Percentiles rank a stretch among this genome's conserved stretches.
Conservation (phyloP, 2,888 invertebrate species). For the Drosophila koepferae region DNA sequence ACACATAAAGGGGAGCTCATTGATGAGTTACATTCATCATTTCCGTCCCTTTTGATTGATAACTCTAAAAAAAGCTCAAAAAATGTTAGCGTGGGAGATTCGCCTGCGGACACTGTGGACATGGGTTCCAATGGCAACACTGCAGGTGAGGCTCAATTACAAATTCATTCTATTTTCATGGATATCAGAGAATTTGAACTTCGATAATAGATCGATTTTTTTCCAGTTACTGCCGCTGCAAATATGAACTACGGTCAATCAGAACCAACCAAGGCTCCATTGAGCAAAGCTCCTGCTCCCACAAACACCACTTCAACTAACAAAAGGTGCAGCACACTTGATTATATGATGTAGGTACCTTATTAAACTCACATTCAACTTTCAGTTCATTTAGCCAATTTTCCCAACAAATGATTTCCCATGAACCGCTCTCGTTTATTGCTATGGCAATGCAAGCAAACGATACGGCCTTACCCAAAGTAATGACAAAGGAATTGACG, state of each 20-base stretch:
- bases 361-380: background rate
- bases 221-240: background rate
- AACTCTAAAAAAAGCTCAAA: too few species aligned
- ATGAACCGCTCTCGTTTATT: constrained; percentile 15
- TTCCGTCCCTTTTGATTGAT: too few species aligned
- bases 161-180: background rate
- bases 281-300: background rate
- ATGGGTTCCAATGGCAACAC: background rate
- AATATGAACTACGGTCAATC: background rate
- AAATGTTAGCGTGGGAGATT: too few species aligned
- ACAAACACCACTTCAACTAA: too few species aligned
- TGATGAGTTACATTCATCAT: too few species aligned
- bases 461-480: background rate
- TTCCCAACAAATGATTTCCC: background rate
- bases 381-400: background rate
- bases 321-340: background rate
- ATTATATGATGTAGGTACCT: background rate
- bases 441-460: constrained; percentile 10
- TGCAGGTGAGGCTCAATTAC: background rate
- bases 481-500: background rate
- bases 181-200: background rate
- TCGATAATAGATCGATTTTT: background rate
- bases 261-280: background rate
- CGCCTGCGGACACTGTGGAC: too few species aligned
- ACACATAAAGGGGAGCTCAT: too few species aligned